A percentile compares a stretch with the other conserved stretches of the same genome.
phyloP scores from a whole-genome alignment of 2,888 invertebrate genomes.

The Drosophila eohydei region DNA sequence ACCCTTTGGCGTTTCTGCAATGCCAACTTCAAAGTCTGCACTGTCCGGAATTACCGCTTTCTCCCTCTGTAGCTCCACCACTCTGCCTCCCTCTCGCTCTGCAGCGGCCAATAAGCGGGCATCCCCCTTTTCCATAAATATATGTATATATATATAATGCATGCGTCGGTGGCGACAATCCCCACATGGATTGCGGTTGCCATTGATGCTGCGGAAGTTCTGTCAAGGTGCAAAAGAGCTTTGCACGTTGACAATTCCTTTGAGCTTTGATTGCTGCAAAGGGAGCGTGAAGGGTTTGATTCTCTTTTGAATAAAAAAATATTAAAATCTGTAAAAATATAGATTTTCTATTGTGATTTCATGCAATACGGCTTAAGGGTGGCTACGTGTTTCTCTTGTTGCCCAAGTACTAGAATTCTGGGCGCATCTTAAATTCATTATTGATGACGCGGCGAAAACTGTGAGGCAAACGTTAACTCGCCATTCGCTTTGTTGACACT shows the following conservation, averaged over 20 bases:
- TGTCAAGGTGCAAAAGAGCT: slow-evolving; percentile 64
- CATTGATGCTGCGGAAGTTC: slow-evolving; percentile 41
- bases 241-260: slow-evolving; percentile 65
- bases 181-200: slow-evolving; percentile 63
- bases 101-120: slow-evolving; percentile 36
- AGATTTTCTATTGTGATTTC: slow-evolving; percentile 58
- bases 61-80: background rate
- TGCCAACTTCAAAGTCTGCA: slow-evolving; percentile 63
- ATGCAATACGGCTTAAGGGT: slow-evolving; percentile 25
- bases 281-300: slow-evolving; percentile 16
- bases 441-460: slow-evolving; percentile 67
- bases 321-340: slow-evolving; percentile 65
- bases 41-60: slow-evolving; percentile 36
- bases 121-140: slow-evolving; percentile 37
- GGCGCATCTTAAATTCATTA: slow-evolving; percentile 49
- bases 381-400: slow-evolving; percentile 16
- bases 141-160: slow-evolving; percentile 44
- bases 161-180: slow-evolving; percentile 43
- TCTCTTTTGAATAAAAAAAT: slow-evolving; percentile 31
- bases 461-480: slow-evolving; percentile 49
- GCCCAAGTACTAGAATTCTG: slow-evolving; percentile 48
- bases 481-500: slow-evolving; percentile 60
- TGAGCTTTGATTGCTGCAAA: slow-evolving; percentile 60
- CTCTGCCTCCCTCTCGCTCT: background rate
- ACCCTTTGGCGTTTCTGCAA: slow-evolving; percentile 40